A percentile compares a stretch with the other conserved stretches of the same genome.
phyloP scores from a whole-genome alignment of 2,888 invertebrate genomes.

The Tyria jacobaeae region DNA sequence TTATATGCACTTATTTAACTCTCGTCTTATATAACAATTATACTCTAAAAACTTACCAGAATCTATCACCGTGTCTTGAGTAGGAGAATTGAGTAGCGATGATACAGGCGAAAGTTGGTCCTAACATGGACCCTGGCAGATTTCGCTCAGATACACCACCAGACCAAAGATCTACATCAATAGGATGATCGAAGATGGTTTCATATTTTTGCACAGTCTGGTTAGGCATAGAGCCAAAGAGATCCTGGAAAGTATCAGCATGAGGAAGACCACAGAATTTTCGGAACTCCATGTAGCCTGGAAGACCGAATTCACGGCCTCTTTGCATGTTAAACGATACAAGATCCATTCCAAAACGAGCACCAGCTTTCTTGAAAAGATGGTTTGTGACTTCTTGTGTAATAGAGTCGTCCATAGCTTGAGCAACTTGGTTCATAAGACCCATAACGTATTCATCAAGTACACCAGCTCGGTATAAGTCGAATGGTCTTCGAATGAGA shows the following conservation, averaged over 20 bases:
- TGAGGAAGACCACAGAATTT: slow-evolving; percentile 95
- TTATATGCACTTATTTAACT: no score
- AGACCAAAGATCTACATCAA: slow-evolving; percentile 97
- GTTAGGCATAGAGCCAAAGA: slow-evolving; percentile 95
- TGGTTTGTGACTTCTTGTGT: slow-evolving; percentile 97
- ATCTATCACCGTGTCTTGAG: slow-evolving; percentile 95
- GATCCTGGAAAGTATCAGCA: slow-evolving; percentile 91
- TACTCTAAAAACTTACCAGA: slow-evolving; percentile 88
- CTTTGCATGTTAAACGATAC: slow-evolving; percentile 97
- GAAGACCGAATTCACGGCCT: slow-evolving; percentile 96
- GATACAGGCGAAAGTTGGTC: slow-evolving; percentile 97
- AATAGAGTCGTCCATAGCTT: slow-evolving; percentile 98
- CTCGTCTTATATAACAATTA: neutral
- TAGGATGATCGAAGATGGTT: slow-evolving; percentile 95
- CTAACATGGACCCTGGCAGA: slow-evolving; percentile 96
- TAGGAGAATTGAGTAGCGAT: slow-evolving; percentile 97
- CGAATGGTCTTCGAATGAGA: slow-evolving; percentile 95
- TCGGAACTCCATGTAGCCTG: slow-evolving; percentile 97
- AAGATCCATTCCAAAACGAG: slow-evolving; percentile 94
- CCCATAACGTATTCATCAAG: slow-evolving; percentile 97
- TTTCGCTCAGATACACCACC: slow-evolving; percentile 97
- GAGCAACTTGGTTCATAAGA: slow-evolving; percentile 96
- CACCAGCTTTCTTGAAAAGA: slow-evolving; percentile 93
- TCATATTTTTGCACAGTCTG: slow-evolving; percentile 94
- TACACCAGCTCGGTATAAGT: slow-evolving; percentile 95